Conservation (phyloP, 2,888 invertebrate species). For the Aspidapion aeneum region DNA sequence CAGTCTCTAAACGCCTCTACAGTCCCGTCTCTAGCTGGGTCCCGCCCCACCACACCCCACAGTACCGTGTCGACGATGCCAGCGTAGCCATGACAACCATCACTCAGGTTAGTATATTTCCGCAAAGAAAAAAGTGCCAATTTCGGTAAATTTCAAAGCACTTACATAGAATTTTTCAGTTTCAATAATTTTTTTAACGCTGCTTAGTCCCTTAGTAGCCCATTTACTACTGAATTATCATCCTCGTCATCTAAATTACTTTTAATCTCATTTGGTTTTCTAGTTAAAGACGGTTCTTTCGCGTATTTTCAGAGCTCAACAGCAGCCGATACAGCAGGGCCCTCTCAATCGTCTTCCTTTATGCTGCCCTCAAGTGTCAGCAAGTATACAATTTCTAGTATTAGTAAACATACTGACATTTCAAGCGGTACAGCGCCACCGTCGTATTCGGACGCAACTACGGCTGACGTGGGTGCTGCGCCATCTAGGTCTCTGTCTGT, state of each 20-base stretch:
- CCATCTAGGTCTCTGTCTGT: conserved; percentile 8
- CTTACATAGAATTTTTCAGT: too few relatives aligned
- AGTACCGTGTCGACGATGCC: conserved; percentile 89
- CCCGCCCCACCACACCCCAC: conserved; percentile 86
- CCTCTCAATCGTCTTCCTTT: conserved; percentile 23
- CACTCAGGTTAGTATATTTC: neutral
- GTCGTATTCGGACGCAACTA: conserved; percentile 10
- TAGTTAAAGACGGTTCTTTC: too few relatives aligned
- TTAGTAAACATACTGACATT: conserved; percentile 20
- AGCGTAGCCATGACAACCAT: conserved; percentile 38
- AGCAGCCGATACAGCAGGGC: conserved; percentile 11
- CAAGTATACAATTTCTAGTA: conserved; percentile 15
- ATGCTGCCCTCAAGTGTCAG: conserved; percentile 19
- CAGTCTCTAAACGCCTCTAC: conserved; percentile 78
- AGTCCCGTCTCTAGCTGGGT: conserved; percentile 83
- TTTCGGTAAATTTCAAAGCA: too few relatives aligned
- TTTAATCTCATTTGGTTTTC: too few relatives aligned
- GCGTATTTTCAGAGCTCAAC: too few relatives aligned
- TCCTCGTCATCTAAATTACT: too few relatives aligned
- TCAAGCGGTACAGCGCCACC: conserved; percentile 15
- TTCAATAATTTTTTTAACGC: too few relatives aligned
- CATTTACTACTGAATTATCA: too few relatives aligned
- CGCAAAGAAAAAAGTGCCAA: too few relatives aligned
- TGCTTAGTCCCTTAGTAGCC: too few relatives aligned
- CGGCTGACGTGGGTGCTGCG: conserved; percentile 5